Evolutionary conservation across 2,797 vertebrate genomes (phyloP), one percentile per base, ranked within the genome.

Genomic region (Sarcophilus harrisii): DNA sequence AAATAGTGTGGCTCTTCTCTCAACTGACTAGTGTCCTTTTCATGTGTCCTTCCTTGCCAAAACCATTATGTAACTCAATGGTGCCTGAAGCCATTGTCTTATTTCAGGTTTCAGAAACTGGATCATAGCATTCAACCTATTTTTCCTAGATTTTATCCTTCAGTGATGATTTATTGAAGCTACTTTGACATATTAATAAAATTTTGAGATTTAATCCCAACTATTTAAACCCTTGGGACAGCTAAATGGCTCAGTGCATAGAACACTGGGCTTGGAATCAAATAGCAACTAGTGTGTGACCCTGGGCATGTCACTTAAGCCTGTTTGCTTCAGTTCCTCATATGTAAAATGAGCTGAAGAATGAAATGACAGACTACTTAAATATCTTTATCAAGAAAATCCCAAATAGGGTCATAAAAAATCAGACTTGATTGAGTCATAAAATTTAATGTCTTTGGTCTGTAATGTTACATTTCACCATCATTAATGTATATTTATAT

Each of bases 101-200:
- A 2, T 45, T 94, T 89, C 81, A 91, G n/a, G 16, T 54, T 91
- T 93, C 92, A 95, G 95, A 92, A 55, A 90, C 60, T 91, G 91
- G 94, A 90, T 10, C 57, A 49, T 49, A 29, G 16, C 16, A 60
- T 62, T 49, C 38, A 10, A 58, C 62, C 3, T 62, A 57, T 94
- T 92, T 90, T 94, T 55, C 58, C 89, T 6, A 87, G 28, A 81
- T 91, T 91, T 91, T 52, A 57, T 89, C 38, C 59, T 58, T 45
- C 1, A 38, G 11, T 18, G 10, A 90, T 92, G 89, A 3, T 16
- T 94, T 58, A 92, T 91, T 57, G 0, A 90, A 89, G 49, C 38
- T 90, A 55, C 93, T 18, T 95, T 93, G 16, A 24, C 5, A 28
- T 9, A 58, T 60, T 91, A 49, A 89, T 90, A 32, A 27, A 57